phyloP scores from a whole-genome alignment of 2,888 invertebrate species.

The Meiosimyza decipiens region DNA sequence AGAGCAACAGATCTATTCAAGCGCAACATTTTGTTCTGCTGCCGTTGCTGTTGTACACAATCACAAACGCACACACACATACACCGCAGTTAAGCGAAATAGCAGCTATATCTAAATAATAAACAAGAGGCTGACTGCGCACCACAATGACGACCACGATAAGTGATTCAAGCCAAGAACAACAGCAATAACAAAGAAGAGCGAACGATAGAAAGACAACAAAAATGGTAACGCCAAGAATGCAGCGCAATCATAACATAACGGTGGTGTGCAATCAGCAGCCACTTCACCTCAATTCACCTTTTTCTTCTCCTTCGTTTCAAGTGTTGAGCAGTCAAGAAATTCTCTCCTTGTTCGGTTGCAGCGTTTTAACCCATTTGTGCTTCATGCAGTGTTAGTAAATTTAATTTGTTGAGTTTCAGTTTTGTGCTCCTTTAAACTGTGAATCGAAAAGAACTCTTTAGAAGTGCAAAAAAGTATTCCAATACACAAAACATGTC shows the following conservation, averaged over 20 bases:
- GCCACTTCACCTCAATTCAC: background rate
- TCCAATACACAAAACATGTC: too few species aligned
- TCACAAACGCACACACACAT: too few species aligned
- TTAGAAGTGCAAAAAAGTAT: too few species aligned
- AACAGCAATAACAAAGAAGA: background rate
- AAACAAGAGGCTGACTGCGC: background rate
- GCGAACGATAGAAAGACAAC: background rate
- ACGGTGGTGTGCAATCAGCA: conserved; percentile 28
- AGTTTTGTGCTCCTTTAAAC: too few species aligned
- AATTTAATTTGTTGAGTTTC: too few species aligned
- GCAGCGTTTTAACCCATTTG: too few species aligned
- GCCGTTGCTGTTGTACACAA: background rate
- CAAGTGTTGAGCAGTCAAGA: too few species aligned
- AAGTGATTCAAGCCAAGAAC: background rate
- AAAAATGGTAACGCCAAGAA: conserved; percentile 23
- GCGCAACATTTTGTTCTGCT: background rate
- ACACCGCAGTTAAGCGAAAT: background rate
- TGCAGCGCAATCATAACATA: conserved; percentile 36
- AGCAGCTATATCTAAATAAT: conserved; percentile 4
- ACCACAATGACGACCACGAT: background rate
- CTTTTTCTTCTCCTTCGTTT: background rate
- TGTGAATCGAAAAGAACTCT: too few species aligned
- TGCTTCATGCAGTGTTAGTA: too few species aligned
- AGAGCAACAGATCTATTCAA: background rate
- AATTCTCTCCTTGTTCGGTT: too few species aligned